phyloP scores from a whole-genome alignment of 2,888 invertebrate species.

The Dynastes tityus region DNA sequence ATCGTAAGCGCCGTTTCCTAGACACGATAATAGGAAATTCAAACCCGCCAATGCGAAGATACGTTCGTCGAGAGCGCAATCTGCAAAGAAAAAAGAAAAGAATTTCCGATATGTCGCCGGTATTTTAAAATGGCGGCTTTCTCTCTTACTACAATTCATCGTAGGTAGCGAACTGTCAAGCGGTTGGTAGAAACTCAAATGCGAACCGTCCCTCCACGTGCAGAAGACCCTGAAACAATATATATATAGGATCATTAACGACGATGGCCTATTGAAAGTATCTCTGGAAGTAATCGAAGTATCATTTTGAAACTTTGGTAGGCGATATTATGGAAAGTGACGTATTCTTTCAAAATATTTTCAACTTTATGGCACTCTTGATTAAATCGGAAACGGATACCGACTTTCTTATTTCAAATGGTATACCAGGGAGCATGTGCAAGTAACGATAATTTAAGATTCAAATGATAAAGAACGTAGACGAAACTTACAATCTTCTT shows the following conservation, averaged over 20 bases:
- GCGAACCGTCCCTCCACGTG: constrained; percentile 75
- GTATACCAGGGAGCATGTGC: no score
- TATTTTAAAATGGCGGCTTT: background rate
- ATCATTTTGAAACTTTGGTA: no score
- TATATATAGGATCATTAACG: no score
- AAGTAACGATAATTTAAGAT: no score
- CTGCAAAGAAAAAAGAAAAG: constrained; percentile 66
- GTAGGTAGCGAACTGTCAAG: constrained; percentile 65
- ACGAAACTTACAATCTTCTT: constrained; percentile 73
- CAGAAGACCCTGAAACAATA: constrained; percentile 74
- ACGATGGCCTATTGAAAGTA: no score
- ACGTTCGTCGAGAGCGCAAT: constrained; percentile 76
- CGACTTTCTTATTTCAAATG: no score
- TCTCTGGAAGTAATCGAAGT: no score
- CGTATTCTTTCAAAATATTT: no score
- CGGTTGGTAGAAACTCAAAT: constrained; percentile 74
- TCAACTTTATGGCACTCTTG: no score
- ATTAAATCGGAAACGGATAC: no score
- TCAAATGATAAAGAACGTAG: no score
- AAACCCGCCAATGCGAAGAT: constrained; percentile 72
- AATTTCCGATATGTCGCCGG: background rate
- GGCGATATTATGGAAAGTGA: no score
- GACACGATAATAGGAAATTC: constrained; percentile 72
- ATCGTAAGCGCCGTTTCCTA: constrained; percentile 75
- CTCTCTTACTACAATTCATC: constrained; percentile 77